Base-by-base conservation (phyloP, 1,140 invertebrate genomes). In the Drosophila mayri region DNA sequence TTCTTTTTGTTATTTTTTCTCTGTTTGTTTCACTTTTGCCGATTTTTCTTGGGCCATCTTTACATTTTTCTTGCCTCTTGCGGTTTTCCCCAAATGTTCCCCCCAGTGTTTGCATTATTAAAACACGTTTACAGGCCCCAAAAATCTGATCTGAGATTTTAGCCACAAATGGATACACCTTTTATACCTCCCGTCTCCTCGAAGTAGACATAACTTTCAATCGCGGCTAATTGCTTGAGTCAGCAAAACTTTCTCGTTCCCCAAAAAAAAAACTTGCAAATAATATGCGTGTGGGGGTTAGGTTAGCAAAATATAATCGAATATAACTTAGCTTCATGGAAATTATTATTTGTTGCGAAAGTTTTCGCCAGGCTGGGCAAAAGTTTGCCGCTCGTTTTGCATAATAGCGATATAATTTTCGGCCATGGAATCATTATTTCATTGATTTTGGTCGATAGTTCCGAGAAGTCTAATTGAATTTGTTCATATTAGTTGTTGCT, bases 201-300 rank as follows among this genome's bases (percentile, higher is more conserved):
- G 54, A 38, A 38, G 52, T 40, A 80, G 79, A 41, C 83, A 85
- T 68, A 90, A 90, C 81, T 88, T 85, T 78, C 85, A 90, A 88
- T 88, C 81, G 81, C 64, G 76, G 85, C 83, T 88, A 88, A 88
- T 88, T 88, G 81, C 81, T 90, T 78, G 81, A 79, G 78, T 79
- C 84, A 47, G 72, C 73, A 76, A 78, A 87, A 78, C 73, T 77
- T 84, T 72, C 35, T 32, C 61, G 25, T 55, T 38, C 35, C 14
- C 12, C n/a, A n/a, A n/a, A 52, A 44, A 71, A 62, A 73, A 73
- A 67, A 71, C 61, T 76, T 54, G 60, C 52, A 59, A 64, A 75
- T 65, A 75, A 76, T 75, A 74, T 74, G 73, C 60, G 44, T 71
- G 72, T 52, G 12, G n/a, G 25, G 30, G 12, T 47, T 22, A 1